Base-by-base conservation (phyloP, 1,140 invertebrate genomes). In the Anagrus nilaparvatae region DNA sequence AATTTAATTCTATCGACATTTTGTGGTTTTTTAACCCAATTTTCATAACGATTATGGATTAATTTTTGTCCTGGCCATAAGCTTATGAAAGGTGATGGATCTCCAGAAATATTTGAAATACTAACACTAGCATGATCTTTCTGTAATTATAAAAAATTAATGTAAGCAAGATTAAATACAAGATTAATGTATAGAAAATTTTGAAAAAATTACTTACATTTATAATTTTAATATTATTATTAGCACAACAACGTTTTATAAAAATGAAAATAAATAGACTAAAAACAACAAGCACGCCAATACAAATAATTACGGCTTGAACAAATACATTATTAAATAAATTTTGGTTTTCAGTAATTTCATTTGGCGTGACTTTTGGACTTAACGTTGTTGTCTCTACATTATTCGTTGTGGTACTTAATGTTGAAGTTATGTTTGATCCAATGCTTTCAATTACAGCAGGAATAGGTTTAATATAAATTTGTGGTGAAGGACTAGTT, bases 11-110 rank as follows among this genome's bases (percentile, higher is more conserved):
- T 44, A 24, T 54, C 48, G 60, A 61, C 66, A 55, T 71, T 65
- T 63, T 77, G 74, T 55, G 70, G 73, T 51, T 86, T 81, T 10
- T 73, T 70, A 25, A 78, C 76, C 81, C 84, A 87, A 23, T 79
- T 75, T 44, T 87, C 83, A 58, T 88, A 88, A 47, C 84, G 72
- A 70, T 87, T 88, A 47, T 72, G 80, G 49, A 79, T 75, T 13
- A 81, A 82, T 49, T 79, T 74, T 5, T 81, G 81, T 13, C 81
- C 78, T 40, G 77, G 70, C 84, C 86, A 88, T 48, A 80, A 74
- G 48, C 79, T 78, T 56, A 82, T 48, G 3, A 73, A 71, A 25
- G 79, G 61, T 31, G 67, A 72, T 19, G 76, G 70, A 46, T 78
- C 74, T 43, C 78, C 76, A 13, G 69, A 71, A 28, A 74, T 54